Evolutionary conservation across 2,113 vertebrate species (phyloP).

Genomic region (Mesocricetus auratus): DNA sequence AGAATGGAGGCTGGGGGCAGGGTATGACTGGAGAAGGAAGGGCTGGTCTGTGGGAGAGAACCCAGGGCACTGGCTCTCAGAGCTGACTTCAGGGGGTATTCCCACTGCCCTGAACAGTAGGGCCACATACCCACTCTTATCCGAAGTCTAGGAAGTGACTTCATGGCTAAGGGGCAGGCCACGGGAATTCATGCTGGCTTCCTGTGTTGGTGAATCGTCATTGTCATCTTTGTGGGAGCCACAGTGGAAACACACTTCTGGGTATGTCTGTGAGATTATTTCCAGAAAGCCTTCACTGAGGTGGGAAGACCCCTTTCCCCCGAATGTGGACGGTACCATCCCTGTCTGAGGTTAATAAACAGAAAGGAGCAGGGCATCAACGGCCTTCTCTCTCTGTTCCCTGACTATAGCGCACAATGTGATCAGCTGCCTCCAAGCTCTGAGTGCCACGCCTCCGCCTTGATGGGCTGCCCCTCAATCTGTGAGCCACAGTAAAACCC

Average conservation of each 20-base stretch:
- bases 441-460: background rate
- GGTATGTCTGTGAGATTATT: background rate
- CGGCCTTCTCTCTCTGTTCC: background rate
- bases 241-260: background rate
- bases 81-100: background rate
- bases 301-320: background rate
- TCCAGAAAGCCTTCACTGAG: background rate
- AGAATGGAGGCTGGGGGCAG: fast-evolving
- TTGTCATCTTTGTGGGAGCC: background rate
- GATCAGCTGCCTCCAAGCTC: background rate
- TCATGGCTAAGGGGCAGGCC: background rate
- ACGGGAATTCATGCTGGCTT: background rate
- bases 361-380: background rate
- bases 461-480: background rate
- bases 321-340: no score
- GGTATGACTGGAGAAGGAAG: background rate
- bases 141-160: background rate
- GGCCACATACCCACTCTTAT: background rate
- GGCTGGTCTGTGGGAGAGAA: background rate
- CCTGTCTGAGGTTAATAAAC: background rate
- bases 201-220: background rate
- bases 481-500: background rate
- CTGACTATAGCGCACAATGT: no score
- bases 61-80: background rate
- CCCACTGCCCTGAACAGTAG: background rate